Conservation (phyloP, 2,113 vertebrate species). For the Nerophis lumbriciformis region DNA sequence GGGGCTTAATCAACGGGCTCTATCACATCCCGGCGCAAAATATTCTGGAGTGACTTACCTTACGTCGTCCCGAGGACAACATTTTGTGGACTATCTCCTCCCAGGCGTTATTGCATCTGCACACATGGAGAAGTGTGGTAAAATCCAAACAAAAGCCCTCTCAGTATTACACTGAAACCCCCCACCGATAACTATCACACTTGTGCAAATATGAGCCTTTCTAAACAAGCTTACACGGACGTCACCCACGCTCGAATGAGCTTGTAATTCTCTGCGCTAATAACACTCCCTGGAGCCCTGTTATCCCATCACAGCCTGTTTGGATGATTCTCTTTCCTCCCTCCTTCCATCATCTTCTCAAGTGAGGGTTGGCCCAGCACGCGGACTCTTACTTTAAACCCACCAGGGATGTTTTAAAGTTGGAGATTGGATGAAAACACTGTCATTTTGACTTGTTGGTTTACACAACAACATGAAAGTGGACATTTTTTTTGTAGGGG, state of each 20-base stretch:
- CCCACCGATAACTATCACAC: conserved; percentile 48
- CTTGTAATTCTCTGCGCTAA: conserved; percentile 56
- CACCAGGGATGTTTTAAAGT: conserved; percentile 15
- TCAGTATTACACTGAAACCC: conserved; percentile 50
- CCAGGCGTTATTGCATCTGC: conserved; percentile 54
- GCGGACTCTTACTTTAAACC: conserved; percentile 21
- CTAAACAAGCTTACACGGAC: conserved; percentile 66
- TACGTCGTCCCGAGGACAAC: conserved; percentile 48
- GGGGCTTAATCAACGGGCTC: conserved; percentile 63
- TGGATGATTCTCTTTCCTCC: conserved; percentile 10
- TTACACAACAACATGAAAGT: too few species aligned
- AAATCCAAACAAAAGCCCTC: conserved; percentile 60
- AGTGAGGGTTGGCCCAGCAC: neutral
- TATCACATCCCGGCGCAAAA: conserved; percentile 48
- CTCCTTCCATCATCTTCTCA: conserved; percentile 9
- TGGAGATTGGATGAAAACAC: neutral
- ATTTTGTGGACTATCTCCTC: conserved; percentile 38
- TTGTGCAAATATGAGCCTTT: conserved; percentile 53
- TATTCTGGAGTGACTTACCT: conserved; percentile 45
- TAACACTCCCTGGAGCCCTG: conserved; percentile 45
- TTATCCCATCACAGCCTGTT: conserved; percentile 24
- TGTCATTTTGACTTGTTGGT: neutral
- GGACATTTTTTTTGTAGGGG: too few species aligned
- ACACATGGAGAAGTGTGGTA: conserved; percentile 39
- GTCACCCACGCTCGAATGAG: conserved; percentile 60